phyloP scores from a whole-genome alignment of 1,140 invertebrate species.

The Lysiphlebus fabarum region DNA sequence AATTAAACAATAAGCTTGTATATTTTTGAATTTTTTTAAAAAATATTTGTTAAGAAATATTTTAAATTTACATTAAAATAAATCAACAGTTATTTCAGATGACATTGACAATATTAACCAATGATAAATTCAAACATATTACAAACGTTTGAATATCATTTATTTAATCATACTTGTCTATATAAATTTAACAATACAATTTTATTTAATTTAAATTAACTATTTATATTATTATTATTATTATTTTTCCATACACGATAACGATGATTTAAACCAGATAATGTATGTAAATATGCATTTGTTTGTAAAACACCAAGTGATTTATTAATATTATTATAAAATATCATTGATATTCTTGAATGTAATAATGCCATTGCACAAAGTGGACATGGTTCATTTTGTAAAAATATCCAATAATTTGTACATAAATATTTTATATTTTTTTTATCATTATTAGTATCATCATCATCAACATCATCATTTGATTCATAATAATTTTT shows the following conservation, averaged over 20 bases:
- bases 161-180: too few relatives aligned
- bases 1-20: too few relatives aligned
- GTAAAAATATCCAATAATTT: slow-evolving; percentile 80
- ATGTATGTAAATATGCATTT: slow-evolving; percentile 70
- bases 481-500: neutral
- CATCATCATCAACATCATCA: neutral
- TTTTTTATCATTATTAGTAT: slow-evolving; percentile 30
- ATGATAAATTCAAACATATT: slow-evolving; percentile 1
- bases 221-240: too few relatives aligned
- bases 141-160: too few relatives aligned
- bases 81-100: slow-evolving; percentile 18
- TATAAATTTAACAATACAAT: too few relatives aligned
- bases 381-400: slow-evolving; percentile 86
- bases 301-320: slow-evolving; percentile 69
- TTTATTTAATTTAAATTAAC: too few relatives aligned
- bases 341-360: slow-evolving; percentile 77
- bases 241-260: slow-evolving; percentile 77
- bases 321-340: slow-evolving; percentile 65
- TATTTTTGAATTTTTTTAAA: too few relatives aligned
- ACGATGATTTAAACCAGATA: slow-evolving; percentile 84
- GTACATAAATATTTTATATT: slow-evolving; percentile 82
- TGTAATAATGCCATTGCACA: slow-evolving; percentile 93
- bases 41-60: too few relatives aligned
- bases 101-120: slow-evolving; percentile 18
- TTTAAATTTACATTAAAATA: slow-evolving; percentile 13